phyloP scores from a whole-genome alignment of 1,140 invertebrate genomes.

The Mycetomoellerius zeteki region DNA sequence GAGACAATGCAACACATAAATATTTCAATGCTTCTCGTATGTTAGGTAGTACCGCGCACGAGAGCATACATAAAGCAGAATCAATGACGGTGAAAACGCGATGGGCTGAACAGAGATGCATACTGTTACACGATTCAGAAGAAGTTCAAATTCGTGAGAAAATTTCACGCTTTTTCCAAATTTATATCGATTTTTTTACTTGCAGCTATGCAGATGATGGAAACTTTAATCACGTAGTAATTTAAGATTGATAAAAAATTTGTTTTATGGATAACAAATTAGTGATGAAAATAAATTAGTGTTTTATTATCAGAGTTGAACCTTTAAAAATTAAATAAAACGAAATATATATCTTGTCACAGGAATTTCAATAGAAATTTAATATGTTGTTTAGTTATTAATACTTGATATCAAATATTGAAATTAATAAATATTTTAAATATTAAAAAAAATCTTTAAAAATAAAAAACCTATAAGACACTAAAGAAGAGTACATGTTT shows the following conservation, averaged over 20 bases:
- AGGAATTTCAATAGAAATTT: neutral
- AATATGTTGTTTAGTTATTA: no score
- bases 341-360: neutral
- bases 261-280: neutral
- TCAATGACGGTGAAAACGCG: conserved; percentile 1
- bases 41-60: conserved; percentile 61
- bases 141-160: neutral
- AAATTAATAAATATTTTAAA: no score
- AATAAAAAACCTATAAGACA: neutral
- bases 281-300: neutral
- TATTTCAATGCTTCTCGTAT: conserved; percentile 83
- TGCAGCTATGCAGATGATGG: neutral
- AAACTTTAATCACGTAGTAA: neutral
- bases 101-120: neutral
- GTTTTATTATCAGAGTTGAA: neutral
- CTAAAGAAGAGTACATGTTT: neutral
- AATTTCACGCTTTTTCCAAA: neutral
- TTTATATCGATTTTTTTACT: neutral
- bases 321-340: neutral
- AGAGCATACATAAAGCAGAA: conserved; percentile 32
- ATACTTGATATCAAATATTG: no score
- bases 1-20: conserved; percentile 86
- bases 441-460: neutral
- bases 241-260: neutral
- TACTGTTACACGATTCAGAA: neutral